phyloP scores from a whole-genome alignment of 2,797 vertebrate genomes.

The Myiotriccus ornatus region DNA sequence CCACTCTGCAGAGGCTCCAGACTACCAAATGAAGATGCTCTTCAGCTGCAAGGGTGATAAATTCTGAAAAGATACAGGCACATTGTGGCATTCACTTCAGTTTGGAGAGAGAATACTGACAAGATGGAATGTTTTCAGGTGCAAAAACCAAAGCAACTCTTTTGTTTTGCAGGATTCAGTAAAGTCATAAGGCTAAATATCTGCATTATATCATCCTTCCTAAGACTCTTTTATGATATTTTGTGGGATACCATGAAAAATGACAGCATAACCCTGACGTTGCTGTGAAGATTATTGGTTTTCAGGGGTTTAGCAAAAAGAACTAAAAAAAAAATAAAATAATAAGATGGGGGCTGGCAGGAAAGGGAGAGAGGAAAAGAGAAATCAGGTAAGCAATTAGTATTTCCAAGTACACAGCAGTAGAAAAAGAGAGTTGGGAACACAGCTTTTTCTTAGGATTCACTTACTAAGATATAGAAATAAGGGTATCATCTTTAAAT shows the following conservation, averaged over 20 bases:
- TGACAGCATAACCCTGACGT: neutral
- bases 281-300: neutral
- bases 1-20: neutral
- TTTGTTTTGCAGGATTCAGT: neutral
- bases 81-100: neutral
- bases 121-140: neutral
- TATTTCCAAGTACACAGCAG: neutral
- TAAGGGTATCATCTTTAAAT: neutral
- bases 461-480: neutral
- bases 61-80: neutral
- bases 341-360: accelerated
- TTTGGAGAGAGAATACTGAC: neutral
- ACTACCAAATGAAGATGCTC: neutral
- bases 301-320: neutral
- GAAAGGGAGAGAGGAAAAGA: neutral
- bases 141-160: accelerated
- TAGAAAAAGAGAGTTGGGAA: neutral
- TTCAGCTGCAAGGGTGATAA: neutral
- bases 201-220: neutral
- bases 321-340: neutral
- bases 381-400: neutral
- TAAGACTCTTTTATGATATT: neutral
- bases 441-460: neutral
- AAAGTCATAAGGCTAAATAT: neutral
- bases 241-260: neutral